Conservation (phyloP, 2,888 invertebrate genomes). For the Melikaiella ostensackeni region DNA sequence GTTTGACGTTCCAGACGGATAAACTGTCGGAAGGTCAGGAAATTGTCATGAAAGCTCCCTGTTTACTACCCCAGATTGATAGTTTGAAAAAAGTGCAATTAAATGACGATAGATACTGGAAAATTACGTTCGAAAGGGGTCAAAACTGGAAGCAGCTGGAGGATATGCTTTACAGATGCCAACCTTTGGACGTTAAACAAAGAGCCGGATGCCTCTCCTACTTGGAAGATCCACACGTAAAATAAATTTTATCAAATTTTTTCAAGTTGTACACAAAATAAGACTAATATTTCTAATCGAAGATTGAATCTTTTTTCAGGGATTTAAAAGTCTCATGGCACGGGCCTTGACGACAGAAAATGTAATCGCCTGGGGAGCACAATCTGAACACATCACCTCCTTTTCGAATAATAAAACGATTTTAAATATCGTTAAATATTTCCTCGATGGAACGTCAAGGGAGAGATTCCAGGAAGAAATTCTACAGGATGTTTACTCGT, state of each 20-base stretch:
- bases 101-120: conserved; percentile 93
- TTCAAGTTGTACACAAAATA: neutral
- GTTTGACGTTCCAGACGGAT: conserved; percentile 71
- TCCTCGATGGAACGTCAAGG: conserved; percentile 76
- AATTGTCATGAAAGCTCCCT: conserved; percentile 86
- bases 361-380: conserved; percentile 83
- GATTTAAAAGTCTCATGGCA: conserved; percentile 87
- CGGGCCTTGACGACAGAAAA: conserved; percentile 88
- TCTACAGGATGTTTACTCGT: conserved; percentile 49
- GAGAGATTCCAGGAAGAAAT: conserved; percentile 55
- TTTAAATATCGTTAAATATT: conserved; percentile 84
- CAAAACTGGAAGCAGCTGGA: conserved; percentile 91
- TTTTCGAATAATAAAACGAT: conserved; percentile 87
- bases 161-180: conserved; percentile 83
- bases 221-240: conserved; percentile 86
- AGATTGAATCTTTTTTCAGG: conserved; percentile 73
- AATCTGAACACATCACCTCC: conserved; percentile 83
- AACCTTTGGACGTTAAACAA: conserved; percentile 91
- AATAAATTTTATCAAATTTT: conserved; percentile 33
- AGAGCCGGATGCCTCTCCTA: conserved; percentile 93
- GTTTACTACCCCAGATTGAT: conserved; percentile 89
- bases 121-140: conserved; percentile 88
- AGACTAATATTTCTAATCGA: neutral
- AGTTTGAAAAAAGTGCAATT: conserved; percentile 86
- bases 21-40: conserved; percentile 79